Base-by-base conservation (phyloP, 2,797 vertebrate genomes). In the Platyrinchus mystaceus region DNA sequence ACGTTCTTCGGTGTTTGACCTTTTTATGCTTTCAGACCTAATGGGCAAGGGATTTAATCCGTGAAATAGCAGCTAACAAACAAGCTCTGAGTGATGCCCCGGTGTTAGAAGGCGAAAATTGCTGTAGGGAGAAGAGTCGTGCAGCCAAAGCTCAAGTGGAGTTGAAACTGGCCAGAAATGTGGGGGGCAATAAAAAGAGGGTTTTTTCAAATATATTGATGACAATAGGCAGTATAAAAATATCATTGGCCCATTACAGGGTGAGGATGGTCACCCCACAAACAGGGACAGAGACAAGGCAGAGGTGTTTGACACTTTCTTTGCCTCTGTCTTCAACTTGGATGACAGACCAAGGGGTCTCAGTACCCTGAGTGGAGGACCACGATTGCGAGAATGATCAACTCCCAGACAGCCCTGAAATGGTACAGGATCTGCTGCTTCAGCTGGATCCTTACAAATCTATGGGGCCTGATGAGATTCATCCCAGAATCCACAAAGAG, bases 1-100 rank as follows among this genome's bases (percentile, higher is more conserved):
- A 1, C 2, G 6, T 5, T 7, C 14, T 22, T 16, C 1, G 10
- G 0, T 20, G n/a, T 26, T 6, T 10, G 21, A 7, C 18, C 30
- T 22, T 22, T 3, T 2, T 4, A 1, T 22, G 17, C 41, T 36
- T 49, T 32, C 43, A 27, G 19, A 23, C 22, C 14, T 28, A 7
- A 10, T 15, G 58, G 4, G 1, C 19, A 13, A 18, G 43, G 36
- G 27, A 17, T 23, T 37, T 44, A 44, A 44, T 14, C 24, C 32
- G 2, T 7, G 67, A 58, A 44, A 28, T 3, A 14, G 66, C 36
- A 11, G 44, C 23, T 37, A 28, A 44, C 1, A 3, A 30, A 21
- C 23, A 19, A 5, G 11, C n/a, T 21, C 37, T 14, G 44, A 21
- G n/a, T 10, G 59, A 44, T 2, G 5, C 12, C 21, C 24, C 0